Base-by-base conservation (phyloP, 2,888 invertebrate genomes). In the Myopa tessellatipennis region DNA sequence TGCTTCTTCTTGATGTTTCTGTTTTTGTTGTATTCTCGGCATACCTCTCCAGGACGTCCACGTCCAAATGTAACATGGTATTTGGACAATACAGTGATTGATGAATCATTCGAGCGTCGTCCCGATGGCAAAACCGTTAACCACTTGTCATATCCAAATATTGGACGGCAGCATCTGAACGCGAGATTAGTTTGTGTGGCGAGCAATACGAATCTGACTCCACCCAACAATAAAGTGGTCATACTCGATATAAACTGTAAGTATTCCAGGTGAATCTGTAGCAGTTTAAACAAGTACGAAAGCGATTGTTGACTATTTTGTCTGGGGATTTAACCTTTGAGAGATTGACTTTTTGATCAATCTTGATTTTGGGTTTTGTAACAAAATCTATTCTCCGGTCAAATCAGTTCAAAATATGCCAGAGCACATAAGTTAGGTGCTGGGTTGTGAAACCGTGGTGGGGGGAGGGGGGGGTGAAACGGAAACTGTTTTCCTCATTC, bases 161-260 rank as follows among this genome's bases (percentile, higher is more conserved):
- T 96, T 83, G 95, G 95, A 52, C 90, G 96, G 78, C 94, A 95
- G 89, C 95, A 96, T 90, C 91, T 96, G 83, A 94, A 95, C 89
- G 92, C 95, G 78, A 91, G 95, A 84, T 93, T 96, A 85, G 93
- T 95, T 84, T 96, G 96, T 90, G 95, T 96, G 90, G 96, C 96
- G 45, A 93, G 94, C 84, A 96, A 96, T 89, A 96, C 95, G 81
- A 95, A 95, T 89, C 90, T 96, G 84, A 94, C 94, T 65, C 93
- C 93, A 73, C 94, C 96, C 12, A 93, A 93, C 86, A 93, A 93
- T 83, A 94, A 93, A 90, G 92, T 94, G 82, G 92, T 95, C 85
- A 93, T 95, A 83, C 91, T 96, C 88, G 95, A 96, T 90, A 92
- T 96, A 82, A 95, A 96, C 90, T 91, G 96, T 96, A 90, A 95